Evolutionary conservation across 2,113 vertebrate genomes (phyloP).

Genomic region (Xiphophorus hellerii): DNA sequence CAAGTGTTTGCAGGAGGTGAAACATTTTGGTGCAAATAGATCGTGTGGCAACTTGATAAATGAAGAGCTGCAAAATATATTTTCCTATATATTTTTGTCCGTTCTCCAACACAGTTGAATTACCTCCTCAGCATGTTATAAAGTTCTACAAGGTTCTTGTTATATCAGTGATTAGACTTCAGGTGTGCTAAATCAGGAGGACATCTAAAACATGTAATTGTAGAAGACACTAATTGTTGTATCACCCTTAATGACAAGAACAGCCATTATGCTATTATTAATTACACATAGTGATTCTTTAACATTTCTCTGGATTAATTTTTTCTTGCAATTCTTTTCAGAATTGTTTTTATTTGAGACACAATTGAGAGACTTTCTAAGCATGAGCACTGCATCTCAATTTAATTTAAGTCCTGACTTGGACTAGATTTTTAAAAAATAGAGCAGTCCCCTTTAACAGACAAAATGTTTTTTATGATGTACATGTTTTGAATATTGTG

Average conservation of each 20-base stretch:
- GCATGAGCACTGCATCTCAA: not conserved
- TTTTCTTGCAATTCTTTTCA: not conserved
- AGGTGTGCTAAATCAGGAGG: not conserved
- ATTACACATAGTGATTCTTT: not conserved
- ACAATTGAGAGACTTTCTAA: too few relatives aligned
- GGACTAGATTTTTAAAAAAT: too few relatives aligned
- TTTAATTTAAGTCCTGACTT: not conserved
- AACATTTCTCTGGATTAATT: not conserved
- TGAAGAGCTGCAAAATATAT: not conserved
- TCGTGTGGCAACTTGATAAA: not conserved
- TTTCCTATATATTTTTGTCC: not conserved
- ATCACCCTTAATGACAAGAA: not conserved
- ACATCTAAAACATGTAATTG: not conserved
- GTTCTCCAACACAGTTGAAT: not conserved
- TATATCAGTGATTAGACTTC: not conserved
- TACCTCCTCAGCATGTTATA: not conserved
- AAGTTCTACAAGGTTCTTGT: not conserved
- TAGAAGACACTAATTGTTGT: not conserved
- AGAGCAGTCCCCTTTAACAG: too few relatives aligned
- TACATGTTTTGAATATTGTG: too few relatives aligned
- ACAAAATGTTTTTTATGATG: too few relatives aligned
- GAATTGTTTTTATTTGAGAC: not conserved
- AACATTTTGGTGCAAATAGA: not conserved
- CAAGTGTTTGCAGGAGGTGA: not conserved
- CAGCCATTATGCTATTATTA: not conserved